Evolutionary conservation across 1,140 invertebrate species (phyloP).

Genomic region (Magallana ariakensis): DNA sequence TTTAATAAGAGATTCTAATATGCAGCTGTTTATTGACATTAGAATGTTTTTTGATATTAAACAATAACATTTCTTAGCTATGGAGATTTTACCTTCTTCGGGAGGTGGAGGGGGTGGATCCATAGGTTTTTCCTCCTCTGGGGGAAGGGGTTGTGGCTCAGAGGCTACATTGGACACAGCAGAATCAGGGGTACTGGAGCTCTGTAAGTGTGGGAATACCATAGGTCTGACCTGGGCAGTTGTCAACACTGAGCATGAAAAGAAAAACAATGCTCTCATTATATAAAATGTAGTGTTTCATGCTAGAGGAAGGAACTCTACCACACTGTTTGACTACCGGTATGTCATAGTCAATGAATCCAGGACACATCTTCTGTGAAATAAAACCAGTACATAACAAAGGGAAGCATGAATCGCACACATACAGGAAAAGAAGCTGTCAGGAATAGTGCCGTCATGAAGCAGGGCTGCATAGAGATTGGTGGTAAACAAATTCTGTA

Average conservation of each 20-base stretch:
- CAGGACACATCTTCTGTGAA: no score
- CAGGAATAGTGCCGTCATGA: no score
- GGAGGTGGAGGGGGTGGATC: constrained; percentile 15
- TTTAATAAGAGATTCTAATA: no score
- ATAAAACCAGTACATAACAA: neutral
- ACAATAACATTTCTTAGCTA: neutral
- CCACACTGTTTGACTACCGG: neutral
- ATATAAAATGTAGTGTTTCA: no score
- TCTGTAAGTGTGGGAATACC: constrained; percentile 53
- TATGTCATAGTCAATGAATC: no score
- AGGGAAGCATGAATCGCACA: neutral
- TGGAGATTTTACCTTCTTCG: neutral
- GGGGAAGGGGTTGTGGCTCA: neutral
- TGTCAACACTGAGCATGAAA: constrained; percentile 57
- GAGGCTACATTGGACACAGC: constrained; percentile 9
- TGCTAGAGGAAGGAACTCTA: neutral
- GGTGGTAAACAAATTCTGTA: neutral
- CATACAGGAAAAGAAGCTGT: no score
- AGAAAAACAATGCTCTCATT: neutral
- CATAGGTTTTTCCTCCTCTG: neutral
- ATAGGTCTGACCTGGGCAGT: constrained; percentile 65
- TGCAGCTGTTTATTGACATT: no score
- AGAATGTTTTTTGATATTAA: neutral
- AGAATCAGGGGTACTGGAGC: constrained; percentile 28
- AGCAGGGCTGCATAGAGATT: neutral